Percentiles rank a stretch among this genome's conserved stretches.
phyloP scores from a whole-genome alignment of 2,113 vertebrate genomes.

The Vulpes ferrilata region DNA sequence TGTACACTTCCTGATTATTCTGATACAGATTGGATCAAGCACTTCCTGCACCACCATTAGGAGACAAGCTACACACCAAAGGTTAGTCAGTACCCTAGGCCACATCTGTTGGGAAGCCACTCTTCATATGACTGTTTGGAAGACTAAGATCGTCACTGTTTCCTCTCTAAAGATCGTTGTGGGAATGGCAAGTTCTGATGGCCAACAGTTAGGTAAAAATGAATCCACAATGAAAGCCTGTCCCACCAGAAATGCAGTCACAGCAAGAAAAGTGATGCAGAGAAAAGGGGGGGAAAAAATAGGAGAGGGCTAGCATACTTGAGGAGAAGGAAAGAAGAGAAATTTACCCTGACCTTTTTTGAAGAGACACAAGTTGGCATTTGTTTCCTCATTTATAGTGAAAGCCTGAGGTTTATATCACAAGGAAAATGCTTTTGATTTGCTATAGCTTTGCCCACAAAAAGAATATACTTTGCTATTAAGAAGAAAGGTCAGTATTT shows the following conservation, averaged over 20 bases:
- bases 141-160: slow-evolving; percentile 35
- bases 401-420: slow-evolving; percentile 49
- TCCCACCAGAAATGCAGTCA: background rate
- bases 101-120: slow-evolving; percentile 53
- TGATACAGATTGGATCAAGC: background rate
- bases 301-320: background rate
- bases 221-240: background rate
- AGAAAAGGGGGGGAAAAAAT: slow-evolving; percentile 27
- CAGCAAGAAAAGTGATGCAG: background rate
- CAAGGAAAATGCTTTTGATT: slow-evolving; percentile 68
- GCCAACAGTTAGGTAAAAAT: slow-evolving; percentile 64
- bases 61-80: background rate
- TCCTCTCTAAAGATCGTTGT: slow-evolving; percentile 63
- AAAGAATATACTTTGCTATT: slow-evolving; percentile 44
- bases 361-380: slow-evolving; percentile 56
- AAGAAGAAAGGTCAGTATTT: slow-evolving; percentile 64
- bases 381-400: slow-evolving; percentile 67
- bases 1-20: slow-evolving; percentile 57
- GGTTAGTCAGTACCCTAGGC: background rate
- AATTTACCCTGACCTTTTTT: slow-evolving; percentile 45
- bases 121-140: slow-evolving; percentile 11
- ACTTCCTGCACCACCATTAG: slow-evolving; percentile 42
- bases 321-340: slow-evolving; percentile 1
- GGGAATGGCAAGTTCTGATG: slow-evolving; percentile 36
- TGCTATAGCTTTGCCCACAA: slow-evolving; percentile 59